Base-by-base conservation (phyloP, 2,113 vertebrate genomes). In the Scopus umbretta region DNA sequence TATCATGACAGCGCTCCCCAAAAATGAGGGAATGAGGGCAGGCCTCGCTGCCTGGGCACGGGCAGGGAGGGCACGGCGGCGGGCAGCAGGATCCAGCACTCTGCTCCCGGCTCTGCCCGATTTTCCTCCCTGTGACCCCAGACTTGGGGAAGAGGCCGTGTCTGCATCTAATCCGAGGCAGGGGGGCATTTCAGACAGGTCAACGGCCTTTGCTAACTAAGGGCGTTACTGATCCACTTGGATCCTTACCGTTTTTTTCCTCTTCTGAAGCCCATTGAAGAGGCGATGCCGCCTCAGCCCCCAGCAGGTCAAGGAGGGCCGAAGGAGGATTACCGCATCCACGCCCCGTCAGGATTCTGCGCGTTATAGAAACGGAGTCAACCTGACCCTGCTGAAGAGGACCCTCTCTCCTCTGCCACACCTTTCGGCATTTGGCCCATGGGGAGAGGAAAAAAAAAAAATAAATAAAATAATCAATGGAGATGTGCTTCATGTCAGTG, bases 31-130 rank as follows among this genome's bases (percentile, higher is more conserved):
- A 26, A n/a, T 2, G 11, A 13, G 23, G 55, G 29, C 49, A 17
- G 56, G 26, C 27, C 58, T 30, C 4, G 7, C 68, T 3, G 26
- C 8, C 11, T 12, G 0, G 6, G 17, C 2, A 9, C 53, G 4
- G 58, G 52, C 17, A 52, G 34, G 34, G 29, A 25, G 17, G 36
- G 42, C 25, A 27, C 13, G 5, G 4, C 3, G 0, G 2, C 3
- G 9, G 47, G 43, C 62, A 40, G 43, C 8, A 74, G 25, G 20
- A 50, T 6, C 4, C 1, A 0, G 23, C 26, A 50, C 42, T 87
- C 36, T 14, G 38, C 43, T 32, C 65, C 63, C 12, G 7, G 20
- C 25, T 52, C 59, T 55, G 66, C 32, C 43, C 7, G 1, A 3
- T 10, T 12, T 34, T 43, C n/a, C 59, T 63, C 53, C 36, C 40